Evolutionary conservation across 2,888 invertebrate genomes (phyloP).

Genomic region (Elmis aenea): DNA sequence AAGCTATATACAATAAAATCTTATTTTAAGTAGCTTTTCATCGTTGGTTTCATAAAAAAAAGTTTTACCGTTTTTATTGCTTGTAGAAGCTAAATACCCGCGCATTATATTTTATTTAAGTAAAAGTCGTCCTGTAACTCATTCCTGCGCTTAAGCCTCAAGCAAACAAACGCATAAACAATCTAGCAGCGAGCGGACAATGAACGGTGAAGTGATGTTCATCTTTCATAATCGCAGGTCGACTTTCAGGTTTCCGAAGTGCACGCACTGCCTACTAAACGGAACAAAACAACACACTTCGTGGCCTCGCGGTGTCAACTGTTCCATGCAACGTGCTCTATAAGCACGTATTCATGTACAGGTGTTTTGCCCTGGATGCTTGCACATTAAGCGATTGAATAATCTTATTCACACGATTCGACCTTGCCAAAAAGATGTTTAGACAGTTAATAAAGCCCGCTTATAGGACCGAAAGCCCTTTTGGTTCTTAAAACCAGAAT

Average conservation of each 20-base stretch:
- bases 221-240: constrained; percentile 25
- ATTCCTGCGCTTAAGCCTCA: no score
- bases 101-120: no score
- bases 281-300: constrained; percentile 16
- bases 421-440: no score
- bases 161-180: no score
- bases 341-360: constrained; percentile 18
- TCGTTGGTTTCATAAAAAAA: neutral
- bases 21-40: no score
- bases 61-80: neutral
- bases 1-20: no score
- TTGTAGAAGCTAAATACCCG: neutral
- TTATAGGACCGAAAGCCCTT: no score
- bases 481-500: no score
- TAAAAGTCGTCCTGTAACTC: no score
- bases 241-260: constrained; percentile 26
- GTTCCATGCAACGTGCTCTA: constrained; percentile 16
- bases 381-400: no score
- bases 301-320: constrained; percentile 12
- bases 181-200: constrained; percentile 22
- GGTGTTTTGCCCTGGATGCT: constrained; percentile 20
- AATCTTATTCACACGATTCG: no score
- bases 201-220: constrained; percentile 23
- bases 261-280: constrained; percentile 18
- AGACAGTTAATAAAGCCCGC: no score